Evolutionary conservation across 2,888 invertebrate species (phyloP), one percentile per base, ranked within the genome.

Genomic region (Drosophila fulvimacula): DNA sequence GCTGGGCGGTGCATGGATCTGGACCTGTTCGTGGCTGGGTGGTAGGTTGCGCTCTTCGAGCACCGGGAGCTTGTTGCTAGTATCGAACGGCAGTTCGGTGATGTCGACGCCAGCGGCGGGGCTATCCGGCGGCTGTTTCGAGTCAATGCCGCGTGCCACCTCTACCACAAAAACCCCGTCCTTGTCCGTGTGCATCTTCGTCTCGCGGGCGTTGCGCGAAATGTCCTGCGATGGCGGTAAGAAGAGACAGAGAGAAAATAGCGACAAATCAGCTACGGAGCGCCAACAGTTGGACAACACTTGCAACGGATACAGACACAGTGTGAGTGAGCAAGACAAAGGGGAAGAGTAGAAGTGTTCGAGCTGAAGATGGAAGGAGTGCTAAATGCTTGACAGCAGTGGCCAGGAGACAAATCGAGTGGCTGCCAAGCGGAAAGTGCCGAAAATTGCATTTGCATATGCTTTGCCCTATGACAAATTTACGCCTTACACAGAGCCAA

Each of bases 111-210:
- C 66, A 15, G 62, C 17, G 36, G 81, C 77, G 0, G 90, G 81
- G 42, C 90, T 91, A 0, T 88, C 87, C 0, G 83, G 93, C 86
- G 77, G 90, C 21, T 91, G 76, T 90, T 93, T 91, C 76, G 93
- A 88, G 91, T 93, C 90, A 84, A 92, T 78, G 90, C 93, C 89
- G 80, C 94, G 91, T 88, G 94, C 88, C 87, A 94, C 95, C 90
- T 96, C 96, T 1, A 96, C 96, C 5, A 96, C 95, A 81, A 96
- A 96, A 38, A 96, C 95, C 1, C 95, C 95, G 68, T 96, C 95
- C 86, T 95, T 95, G 72, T 95, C 95, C 6, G 93, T 93, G 84
- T 95, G 95, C 95, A 96, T 95, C 86, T 95, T 96, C 0, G 95
- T 96, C 90, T 95, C 96, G 34, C 95, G 93, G 4, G 95, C 95